Percentiles rank a stretch among this genome's conserved stretches.
phyloP scores from a whole-genome alignment of 2,113 vertebrate species.

The Bubalus kerabau region DNA sequence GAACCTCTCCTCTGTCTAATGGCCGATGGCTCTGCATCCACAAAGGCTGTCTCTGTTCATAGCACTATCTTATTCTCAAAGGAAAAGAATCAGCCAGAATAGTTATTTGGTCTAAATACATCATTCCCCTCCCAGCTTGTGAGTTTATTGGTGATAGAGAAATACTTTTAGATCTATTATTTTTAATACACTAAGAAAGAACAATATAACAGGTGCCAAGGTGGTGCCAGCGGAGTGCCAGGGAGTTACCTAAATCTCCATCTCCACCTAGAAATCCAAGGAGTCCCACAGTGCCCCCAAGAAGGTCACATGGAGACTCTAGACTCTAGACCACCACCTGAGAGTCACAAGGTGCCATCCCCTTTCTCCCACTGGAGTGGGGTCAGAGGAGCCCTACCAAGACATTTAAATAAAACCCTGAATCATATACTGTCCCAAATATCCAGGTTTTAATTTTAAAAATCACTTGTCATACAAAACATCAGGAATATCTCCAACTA shows the following conservation, averaged over 20 bases:
- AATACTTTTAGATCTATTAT: neutral
- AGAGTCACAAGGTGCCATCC: neutral
- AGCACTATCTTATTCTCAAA: neutral
- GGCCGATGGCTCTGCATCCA: neutral
- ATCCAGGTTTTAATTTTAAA: neutral
- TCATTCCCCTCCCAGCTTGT: neutral
- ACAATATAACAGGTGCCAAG: neutral
- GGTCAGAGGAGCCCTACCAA: neutral
- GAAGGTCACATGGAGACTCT: neutral
- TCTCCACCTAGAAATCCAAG: neutral
- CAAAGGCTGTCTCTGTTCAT: neutral
- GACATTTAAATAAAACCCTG: neutral
- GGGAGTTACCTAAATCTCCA: neutral
- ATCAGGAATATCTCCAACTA: neutral
- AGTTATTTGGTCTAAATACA: neutral
- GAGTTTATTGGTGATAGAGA: neutral
- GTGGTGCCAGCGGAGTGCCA: neutral
- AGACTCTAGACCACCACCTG: neutral
- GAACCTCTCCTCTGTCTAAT: neutral
- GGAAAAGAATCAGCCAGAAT: neutral
- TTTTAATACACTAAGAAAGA: neutral
- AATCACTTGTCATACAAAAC: neutral
- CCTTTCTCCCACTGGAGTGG: neutral
- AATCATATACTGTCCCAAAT: neutral
- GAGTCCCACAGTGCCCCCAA: neutral